These are phyloP conservation scores for Petromus typicus DNA, from an alignment of 2,113 vertebrate species.

Conservation along the genomic window DNA sequence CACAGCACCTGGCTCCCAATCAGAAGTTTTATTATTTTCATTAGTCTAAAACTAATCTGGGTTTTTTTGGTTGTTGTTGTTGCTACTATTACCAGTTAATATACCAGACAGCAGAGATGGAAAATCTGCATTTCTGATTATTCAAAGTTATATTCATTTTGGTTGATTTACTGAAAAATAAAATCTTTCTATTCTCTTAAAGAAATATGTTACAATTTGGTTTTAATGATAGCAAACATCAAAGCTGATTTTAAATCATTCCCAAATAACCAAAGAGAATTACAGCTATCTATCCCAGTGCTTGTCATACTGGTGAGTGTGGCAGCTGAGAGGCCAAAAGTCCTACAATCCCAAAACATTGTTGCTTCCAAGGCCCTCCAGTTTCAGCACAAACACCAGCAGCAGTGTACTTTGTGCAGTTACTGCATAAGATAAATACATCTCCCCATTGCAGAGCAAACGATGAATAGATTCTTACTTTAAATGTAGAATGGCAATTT, in stretches of 20 bases:
- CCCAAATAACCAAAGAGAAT: not conserved
- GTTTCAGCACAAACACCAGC: not conserved
- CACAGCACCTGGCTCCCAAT: not conserved
- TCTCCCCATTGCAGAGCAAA: not conserved
- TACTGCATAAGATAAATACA: not conserved
- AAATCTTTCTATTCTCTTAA: not conserved
- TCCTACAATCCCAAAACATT: not conserved
- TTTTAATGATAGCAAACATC: not conserved
- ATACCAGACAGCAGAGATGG: not conserved
- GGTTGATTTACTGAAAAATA: conserved; percentile 10
- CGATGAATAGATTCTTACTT: conserved; percentile 32
- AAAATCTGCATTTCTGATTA: not conserved
- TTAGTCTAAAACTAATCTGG: not conserved
- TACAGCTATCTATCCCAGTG: not conserved
- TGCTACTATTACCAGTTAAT: not conserved
- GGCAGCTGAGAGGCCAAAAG: not conserved
- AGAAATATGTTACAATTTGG: not conserved
- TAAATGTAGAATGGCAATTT: not conserved
- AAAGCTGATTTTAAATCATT: not conserved
- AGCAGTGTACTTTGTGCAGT: not conserved
- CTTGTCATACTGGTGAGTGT: not conserved
- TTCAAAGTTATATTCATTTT: not conserved
- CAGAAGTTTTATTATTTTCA: not conserved
- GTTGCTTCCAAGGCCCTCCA: not conserved
- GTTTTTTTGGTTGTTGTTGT: not conserved